Evolutionary conservation across 2,797 vertebrate species (phyloP).

Genomic region (Halcyon smyrnensis): DNA sequence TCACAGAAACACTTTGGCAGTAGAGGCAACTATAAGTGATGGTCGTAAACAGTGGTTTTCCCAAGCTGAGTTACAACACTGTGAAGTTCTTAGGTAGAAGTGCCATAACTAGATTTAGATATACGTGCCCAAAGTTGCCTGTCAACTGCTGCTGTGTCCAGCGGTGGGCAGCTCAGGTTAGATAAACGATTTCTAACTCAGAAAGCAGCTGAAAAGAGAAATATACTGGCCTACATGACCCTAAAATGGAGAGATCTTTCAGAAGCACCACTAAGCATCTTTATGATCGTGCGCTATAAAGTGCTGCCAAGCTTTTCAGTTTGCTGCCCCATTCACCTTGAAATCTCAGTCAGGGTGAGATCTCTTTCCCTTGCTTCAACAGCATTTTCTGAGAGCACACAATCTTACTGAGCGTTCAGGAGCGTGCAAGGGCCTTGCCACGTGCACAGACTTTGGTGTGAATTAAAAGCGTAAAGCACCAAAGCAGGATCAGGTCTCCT

Average conservation of each 20-base stretch:
- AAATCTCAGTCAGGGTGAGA: background rate
- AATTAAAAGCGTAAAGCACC: background rate
- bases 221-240: accelerated
- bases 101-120: background rate
- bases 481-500: background rate
- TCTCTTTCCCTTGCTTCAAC: background rate
- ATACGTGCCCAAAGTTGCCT: background rate
- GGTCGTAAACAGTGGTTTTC: background rate
- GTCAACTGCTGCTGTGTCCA: background rate
- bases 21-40: background rate
- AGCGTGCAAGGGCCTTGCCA: background rate
- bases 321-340: background rate
- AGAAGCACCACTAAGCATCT: background rate
- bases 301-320: background rate
- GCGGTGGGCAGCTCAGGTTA: background rate
- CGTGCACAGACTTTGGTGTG: background rate
- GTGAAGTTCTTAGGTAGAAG: background rate
- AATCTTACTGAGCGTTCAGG: background rate
- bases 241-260: background rate
- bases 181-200: background rate
- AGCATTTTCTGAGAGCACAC: background rate
- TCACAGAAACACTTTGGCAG: background rate
- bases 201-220: background rate
- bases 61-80: background rate
- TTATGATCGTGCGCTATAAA: accelerated